These are phyloP conservation scores for Anolis sagrei DNA, from an alignment of 2,113 vertebrate genomes.

Conservation along the genomic window DNA sequence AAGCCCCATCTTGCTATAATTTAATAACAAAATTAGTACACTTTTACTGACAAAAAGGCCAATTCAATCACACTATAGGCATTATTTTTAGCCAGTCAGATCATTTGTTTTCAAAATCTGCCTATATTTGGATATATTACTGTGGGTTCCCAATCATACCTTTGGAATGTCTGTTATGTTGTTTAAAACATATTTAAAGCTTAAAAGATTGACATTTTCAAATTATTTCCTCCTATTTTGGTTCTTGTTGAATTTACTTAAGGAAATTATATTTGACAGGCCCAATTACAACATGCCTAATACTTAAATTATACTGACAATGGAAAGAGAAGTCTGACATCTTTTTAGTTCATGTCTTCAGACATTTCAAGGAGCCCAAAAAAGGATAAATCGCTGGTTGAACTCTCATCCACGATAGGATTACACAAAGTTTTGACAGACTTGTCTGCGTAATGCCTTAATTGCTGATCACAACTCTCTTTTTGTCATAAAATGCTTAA, in stretches of 20 bases:
- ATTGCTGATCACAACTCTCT: too few species aligned
- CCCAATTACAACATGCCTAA: conserved; percentile 58
- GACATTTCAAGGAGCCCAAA: conserved; percentile 3
- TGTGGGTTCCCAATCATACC: conserved; percentile 57
- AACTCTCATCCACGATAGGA: conserved; percentile 7
- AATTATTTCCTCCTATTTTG: conserved; percentile 67
- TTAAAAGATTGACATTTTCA: conserved; percentile 65
- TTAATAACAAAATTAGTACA: neutral
- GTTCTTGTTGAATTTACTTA: conserved; percentile 58
- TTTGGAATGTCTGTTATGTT: conserved; percentile 64
- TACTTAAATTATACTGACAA: conserved; percentile 59
- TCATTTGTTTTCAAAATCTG: conserved; percentile 48
- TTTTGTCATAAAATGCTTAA: neutral
- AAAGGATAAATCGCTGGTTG: conserved; percentile 6
- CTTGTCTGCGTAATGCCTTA: neutral
- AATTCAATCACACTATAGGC: conserved; percentile 23
- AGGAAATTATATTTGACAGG: conserved; percentile 67
- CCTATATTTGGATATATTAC: conserved; percentile 57
- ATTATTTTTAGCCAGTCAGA: conserved; percentile 31
- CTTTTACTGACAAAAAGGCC: conserved; percentile 19
- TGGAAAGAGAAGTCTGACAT: conserved; percentile 57
- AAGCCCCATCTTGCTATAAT: neutral
- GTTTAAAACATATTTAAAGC: conserved; percentile 62
- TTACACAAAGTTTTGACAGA: conserved; percentile 3
- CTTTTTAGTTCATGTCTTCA: conserved; percentile 28